Evolutionary conservation across 2,888 invertebrate species (phyloP), one percentile per base, ranked within the genome.

Genomic region (Leptinotarsa peninsularis): DNA sequence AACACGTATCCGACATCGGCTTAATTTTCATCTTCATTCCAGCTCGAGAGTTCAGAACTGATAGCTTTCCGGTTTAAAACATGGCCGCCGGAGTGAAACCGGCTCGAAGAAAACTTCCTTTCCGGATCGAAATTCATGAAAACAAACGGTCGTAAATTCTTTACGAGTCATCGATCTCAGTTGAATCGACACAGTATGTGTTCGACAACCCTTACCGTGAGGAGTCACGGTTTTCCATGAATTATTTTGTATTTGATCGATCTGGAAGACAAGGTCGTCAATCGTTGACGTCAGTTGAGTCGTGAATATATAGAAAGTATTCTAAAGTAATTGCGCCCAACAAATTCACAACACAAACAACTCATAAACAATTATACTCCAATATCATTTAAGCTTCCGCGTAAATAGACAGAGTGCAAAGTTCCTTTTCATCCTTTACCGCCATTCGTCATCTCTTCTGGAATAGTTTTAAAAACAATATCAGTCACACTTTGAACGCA

Each of bases 91-190:
- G 10, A 43, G 27, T 21, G 63, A 79, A 81, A 81, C 81, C 78
- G 81, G 81, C 79, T 79, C 73, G 58, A 66, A 75, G 78, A 76
- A 78, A 80, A 81, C 81, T 81, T 81, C 81, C 81, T 81, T 81
- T 81, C 81, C 81, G 81, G 80, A 81, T 74, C 74, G 73, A 78
- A 81, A 74, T 76, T 69, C 70, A 70, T 54, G 52, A 56, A 74
- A 74, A 74, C 70, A 74, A 70, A 67, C 70, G 71, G 56, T 71
- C 66, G 66, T 67, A 74, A 71, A 66, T 74, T 58, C 67, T 74
- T 67, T 49, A 60, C 74, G 74, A 74, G 74, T 74, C 74, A 71
- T 74, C 74, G 74, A 74, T 74, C 74, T 50, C 67, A 43, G 66
- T 27, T 27, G 66, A 66, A 74, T 68, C 69, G 43, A 43, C 67